Percentiles rank a stretch among this genome's conserved stretches.
Conservation (phyloP, 2,888 invertebrate genomes). For the Ditula angustiorana region DNA sequence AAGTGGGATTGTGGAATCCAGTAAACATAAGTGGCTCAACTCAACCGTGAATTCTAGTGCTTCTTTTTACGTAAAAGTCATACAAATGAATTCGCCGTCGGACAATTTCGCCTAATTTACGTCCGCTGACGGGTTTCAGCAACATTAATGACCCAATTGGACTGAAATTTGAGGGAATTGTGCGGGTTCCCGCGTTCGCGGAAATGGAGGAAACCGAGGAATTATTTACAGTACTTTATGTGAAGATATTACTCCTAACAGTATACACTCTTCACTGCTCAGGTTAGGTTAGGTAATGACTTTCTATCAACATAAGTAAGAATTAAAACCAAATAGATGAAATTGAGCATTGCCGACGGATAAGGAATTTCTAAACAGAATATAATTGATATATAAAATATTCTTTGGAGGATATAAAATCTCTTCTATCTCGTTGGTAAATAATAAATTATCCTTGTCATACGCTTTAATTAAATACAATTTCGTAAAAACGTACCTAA, state of each 20-base stretch:
- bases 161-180: constrained; percentile 34
- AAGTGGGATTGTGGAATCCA: background rate
- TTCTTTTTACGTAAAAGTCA: constrained; percentile 12
- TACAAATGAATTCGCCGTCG: constrained; percentile 18
- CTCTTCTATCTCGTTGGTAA: too few relatives aligned
- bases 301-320: background rate
- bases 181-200: constrained; percentile 7
- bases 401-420: too few relatives aligned
- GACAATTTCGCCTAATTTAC: constrained; percentile 33
- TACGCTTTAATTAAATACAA: too few relatives aligned
- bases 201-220: constrained; percentile 14
- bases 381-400: too few relatives aligned
- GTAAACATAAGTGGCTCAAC: background rate
- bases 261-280: background rate
- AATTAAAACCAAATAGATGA: background rate
- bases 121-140: constrained; percentile 23
- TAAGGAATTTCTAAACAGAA: background rate
- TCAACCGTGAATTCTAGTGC: background rate
- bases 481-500: background rate
- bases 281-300: background rate
- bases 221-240: constrained; percentile 17
- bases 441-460: too few relatives aligned
- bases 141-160: constrained; percentile 35
- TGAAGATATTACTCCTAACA: background rate
- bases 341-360: background rate